Conservation (phyloP, 2,888 invertebrate genomes). For the Embidobia sp. region DNA sequence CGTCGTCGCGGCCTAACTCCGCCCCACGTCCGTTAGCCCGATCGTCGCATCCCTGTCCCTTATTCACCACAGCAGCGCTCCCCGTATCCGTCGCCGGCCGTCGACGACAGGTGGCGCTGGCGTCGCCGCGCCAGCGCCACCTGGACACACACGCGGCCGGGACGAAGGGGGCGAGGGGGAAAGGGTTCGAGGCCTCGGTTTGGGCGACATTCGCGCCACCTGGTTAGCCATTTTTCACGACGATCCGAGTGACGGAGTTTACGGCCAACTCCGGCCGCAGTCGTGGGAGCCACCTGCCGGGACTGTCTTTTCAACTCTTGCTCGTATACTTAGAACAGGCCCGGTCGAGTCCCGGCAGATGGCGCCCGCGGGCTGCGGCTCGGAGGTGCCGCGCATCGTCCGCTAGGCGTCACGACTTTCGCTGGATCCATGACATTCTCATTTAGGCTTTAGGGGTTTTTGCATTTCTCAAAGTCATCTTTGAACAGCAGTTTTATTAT, state of each 20-base stretch:
- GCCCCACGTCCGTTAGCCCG: conserved; percentile 27
- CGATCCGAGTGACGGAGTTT: too few species aligned
- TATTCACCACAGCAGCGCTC: background rate
- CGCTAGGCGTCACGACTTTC: conserved; percentile 31
- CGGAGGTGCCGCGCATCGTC: conserved; percentile 1
- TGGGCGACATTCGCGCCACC: too few species aligned
- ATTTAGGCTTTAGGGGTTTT: conserved; percentile 41
- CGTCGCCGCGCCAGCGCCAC: background rate
- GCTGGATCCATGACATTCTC: conserved; percentile 51
- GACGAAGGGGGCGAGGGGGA: too few species aligned
- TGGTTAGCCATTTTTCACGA: too few species aligned
- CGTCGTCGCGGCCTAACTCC: conserved; percentile 28
- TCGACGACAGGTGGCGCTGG: conserved; percentile 9
- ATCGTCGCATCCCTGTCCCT: conserved; percentile 19
- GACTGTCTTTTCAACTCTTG: too few species aligned
- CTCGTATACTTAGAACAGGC: too few species aligned
- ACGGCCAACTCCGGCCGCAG: too few species aligned
- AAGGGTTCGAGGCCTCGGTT: too few species aligned
- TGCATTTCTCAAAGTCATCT: conserved; percentile 28
- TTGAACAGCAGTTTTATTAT: conserved; percentile 1
- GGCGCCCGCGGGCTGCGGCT: too few species aligned
- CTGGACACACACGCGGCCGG: background rate
- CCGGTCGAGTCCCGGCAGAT: too few species aligned
- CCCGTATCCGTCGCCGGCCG: background rate
- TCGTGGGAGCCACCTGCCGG: too few species aligned